Evolutionary conservation across 2,113 vertebrate species (phyloP), one percentile per base, ranked within the genome.

Genomic region (Strix uralensis): DNA sequence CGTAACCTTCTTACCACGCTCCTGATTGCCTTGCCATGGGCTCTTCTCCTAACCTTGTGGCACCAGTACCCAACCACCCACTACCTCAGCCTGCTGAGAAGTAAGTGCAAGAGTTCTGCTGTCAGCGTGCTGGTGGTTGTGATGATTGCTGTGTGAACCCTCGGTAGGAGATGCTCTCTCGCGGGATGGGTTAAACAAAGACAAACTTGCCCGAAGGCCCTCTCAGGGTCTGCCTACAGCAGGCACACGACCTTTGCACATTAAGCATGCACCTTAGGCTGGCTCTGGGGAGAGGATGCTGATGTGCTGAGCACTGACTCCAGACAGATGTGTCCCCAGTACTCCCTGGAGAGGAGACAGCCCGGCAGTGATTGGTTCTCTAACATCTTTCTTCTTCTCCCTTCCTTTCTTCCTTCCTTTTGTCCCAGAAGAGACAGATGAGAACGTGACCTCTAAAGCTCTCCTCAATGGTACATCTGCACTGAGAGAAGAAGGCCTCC

Each of bases 1-100:
- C 97, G 97, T 92, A 98, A 98, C 96, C 97, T 98, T 94, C 98
- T 98, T 95, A 98, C 97, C 80, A 98, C 97, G 70, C 93, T 98
- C 95, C 97, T 98, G 86, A 98, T 98, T 44, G 97, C 95, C 63
- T 97, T 98, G 90, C 98, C 98, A 95, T 98, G 98, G 98, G 97
- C 97, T 51, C 97, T 98, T 78, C 97, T 98, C 54, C 93, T 98
- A 42, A 98, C 98, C 42, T 96, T 98, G 95, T 98, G 98, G 98
- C 98, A 98, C 71, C 98, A 98, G 86, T 97, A 98, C 80, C 97
- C 98, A 81, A 96, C 97, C 67, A 97, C 96, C 94, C 97, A 97
- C 92, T 98, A 98, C 97, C 97, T 98, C 96, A 97, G 93, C 94
- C 89, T 98, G 49, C 94, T 97, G 85, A 97, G 96, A 97, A 98